Evolutionary conservation across 1,140 invertebrate species (phyloP).

Genomic region (Schlechtendalia chinensis): DNA sequence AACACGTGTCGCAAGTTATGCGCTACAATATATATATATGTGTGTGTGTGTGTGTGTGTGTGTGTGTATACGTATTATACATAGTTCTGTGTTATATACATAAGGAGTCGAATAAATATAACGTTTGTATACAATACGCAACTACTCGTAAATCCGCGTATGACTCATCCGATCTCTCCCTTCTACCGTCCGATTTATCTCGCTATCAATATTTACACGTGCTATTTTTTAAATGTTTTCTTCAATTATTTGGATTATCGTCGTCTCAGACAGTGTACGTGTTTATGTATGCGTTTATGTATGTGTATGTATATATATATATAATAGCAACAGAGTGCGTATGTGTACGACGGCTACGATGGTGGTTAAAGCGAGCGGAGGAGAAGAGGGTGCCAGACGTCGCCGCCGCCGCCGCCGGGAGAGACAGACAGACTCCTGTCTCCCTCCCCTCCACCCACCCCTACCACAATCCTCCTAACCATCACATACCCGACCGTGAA

Average conservation of each 20-base stretch:
- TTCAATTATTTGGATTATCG: conserved; percentile 46
- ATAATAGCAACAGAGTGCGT: too few relatives aligned
- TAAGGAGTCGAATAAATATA: too few relatives aligned
- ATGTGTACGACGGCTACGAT: background rate
- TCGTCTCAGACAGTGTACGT: background rate
- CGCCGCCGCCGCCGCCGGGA: conserved; percentile 36
- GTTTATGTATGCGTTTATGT: too few relatives aligned
- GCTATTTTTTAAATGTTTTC: conserved; percentile 11
- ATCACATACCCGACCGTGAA: conserved; percentile 39
- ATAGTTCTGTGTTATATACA: background rate
- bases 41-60: too few relatives aligned
- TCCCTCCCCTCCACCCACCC: background rate
- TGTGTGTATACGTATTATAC: background rate
- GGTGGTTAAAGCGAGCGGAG: background rate
- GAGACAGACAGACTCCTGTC: conserved; percentile 49
- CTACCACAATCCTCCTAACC: background rate
- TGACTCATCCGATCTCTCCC: conserved; percentile 28
- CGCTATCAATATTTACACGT: conserved; percentile 17
- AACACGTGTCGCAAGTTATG: conserved; percentile 34
- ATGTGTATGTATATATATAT: too few relatives aligned
- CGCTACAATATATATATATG: background rate
- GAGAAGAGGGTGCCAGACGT: conserved; percentile 41
- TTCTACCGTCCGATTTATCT: background rate
- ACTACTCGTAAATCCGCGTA: background rate
- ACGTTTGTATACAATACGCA: background rate